phyloP scores from a whole-genome alignment of 2,113 vertebrate genomes.

The Ciconia boyciana region DNA sequence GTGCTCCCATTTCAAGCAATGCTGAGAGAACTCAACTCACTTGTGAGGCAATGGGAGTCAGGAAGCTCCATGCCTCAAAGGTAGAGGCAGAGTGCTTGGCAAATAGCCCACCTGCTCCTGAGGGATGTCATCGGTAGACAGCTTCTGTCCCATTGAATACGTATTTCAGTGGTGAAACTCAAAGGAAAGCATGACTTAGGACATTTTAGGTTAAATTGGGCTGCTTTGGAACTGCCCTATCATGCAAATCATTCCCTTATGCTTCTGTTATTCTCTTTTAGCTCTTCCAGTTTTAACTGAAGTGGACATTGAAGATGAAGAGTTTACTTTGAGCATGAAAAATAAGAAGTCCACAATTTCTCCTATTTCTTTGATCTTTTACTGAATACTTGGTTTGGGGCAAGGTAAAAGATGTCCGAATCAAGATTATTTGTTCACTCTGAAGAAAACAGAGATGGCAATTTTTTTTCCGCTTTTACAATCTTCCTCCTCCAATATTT shows the following conservation, averaged over 20 bases:
- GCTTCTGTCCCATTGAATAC: neutral
- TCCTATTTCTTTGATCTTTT: neutral
- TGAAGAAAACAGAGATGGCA: neutral
- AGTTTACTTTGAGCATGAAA: neutral
- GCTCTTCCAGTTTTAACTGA: neutral
- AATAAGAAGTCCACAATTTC: neutral
- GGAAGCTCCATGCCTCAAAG: neutral
- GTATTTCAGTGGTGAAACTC: neutral
- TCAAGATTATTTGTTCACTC: neutral
- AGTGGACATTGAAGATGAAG: neutral
- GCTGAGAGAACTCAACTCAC: neutral
- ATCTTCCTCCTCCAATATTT: neutral
- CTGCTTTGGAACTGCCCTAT: neutral
- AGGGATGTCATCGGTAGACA: neutral
- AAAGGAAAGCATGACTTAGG: neutral
- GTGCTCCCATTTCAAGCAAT: neutral
- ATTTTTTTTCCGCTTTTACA: accelerated
- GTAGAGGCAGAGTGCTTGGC: neutral
- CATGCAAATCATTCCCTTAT: neutral
- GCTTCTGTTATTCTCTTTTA: neutral
- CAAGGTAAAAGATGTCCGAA: neutral
- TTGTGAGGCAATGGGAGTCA: neutral
- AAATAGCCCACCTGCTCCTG: neutral
- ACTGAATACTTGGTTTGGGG: neutral
- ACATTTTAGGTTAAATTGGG: neutral